A percentile compares a stretch with the other conserved stretches of the same genome.
Conservation (phyloP, 2,888 invertebrate genomes). For the Tridacna crocea region DNA sequence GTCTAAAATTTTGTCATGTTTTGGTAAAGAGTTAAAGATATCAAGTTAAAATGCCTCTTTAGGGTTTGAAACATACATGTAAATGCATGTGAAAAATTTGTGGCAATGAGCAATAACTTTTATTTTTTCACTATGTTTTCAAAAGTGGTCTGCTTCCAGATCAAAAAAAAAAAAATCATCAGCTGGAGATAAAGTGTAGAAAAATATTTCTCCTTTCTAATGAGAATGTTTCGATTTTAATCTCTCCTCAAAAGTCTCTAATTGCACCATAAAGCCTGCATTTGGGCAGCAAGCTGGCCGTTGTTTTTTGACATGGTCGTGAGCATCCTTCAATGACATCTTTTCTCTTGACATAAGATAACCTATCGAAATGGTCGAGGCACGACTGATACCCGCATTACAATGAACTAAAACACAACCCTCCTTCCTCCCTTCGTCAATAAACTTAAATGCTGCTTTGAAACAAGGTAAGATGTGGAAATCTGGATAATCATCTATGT, state of each 20-base stretch:
- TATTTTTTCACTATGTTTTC: no score
- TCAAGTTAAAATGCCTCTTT: no score
- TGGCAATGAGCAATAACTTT: no score
- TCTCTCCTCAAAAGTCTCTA: conserved; percentile 84
- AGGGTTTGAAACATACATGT: no score
- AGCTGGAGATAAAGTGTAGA: no score
- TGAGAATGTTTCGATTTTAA: conserved; percentile 15
- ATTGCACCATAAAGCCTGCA: conserved; percentile 90
- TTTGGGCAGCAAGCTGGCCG: conserved; percentile 92
- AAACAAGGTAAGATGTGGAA: conserved; percentile 79
- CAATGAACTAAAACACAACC: conserved; percentile 92
- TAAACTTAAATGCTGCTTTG: conserved; percentile 87
- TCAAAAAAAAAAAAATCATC: no score
- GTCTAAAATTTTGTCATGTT: no score
- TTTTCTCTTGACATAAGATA: conserved; percentile 88
- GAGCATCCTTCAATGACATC: conserved; percentile 88
- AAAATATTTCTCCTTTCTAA: no score
- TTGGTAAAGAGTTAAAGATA: no score
- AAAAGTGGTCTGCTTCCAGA: no score
- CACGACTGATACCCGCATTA: conserved; percentile 95
- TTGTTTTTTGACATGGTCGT: conserved; percentile 88
- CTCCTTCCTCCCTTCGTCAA: conserved; percentile 86
- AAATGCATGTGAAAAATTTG: no score
- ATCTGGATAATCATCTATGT: conserved; percentile 86
- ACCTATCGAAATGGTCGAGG: conserved; percentile 91